Conservation (phyloP, 2,113 vertebrate species). For the Leptodactylus fuscus region DNA sequence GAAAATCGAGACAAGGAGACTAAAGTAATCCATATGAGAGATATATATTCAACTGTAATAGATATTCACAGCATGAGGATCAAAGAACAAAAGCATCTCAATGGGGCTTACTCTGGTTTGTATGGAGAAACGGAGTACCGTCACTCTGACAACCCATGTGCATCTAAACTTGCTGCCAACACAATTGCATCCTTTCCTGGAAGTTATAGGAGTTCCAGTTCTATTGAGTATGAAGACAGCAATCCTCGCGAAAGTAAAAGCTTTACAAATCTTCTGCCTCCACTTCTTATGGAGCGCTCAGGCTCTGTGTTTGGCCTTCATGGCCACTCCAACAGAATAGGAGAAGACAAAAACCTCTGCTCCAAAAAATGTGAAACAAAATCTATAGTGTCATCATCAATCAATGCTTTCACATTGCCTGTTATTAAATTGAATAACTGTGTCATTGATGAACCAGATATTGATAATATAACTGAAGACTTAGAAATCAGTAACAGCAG, state of each 20-base stretch:
- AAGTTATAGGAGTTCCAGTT: slow-evolving; percentile 74
- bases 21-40: slow-evolving; percentile 99
- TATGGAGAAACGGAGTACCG: slow-evolving; percentile 74
- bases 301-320: slow-evolving; percentile 79
- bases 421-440: slow-evolving; percentile 99
- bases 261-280: slow-evolving; percentile 76
- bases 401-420: slow-evolving; percentile 94
- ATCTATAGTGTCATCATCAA: slow-evolving; percentile 95
- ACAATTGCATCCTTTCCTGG: slow-evolving; percentile 81
- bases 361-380: slow-evolving; percentile 88
- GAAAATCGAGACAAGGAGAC: slow-evolving; percentile 98
- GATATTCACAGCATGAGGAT: slow-evolving; percentile 92
- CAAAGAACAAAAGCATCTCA: slow-evolving; percentile 85
- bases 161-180: slow-evolving; percentile 80
- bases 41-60: slow-evolving; percentile 98
- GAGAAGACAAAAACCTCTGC: slow-evolving; percentile 75
- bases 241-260: slow-evolving; percentile 75
- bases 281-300: slow-evolving; percentile 80
- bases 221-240: slow-evolving; percentile 83
- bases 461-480: slow-evolving; percentile 93
- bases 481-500: slow-evolving; percentile 71
- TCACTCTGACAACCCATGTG: slow-evolving; percentile 73
- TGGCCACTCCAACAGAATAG: slow-evolving; percentile 72
- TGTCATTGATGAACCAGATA: slow-evolving; percentile 94
- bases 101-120: slow-evolving; percentile 74